Evolutionary conservation across 35 echinoderm and acorn worm species (phyloP), one percentile per base, ranked within the genome.

Genomic region (Eucidaris tribuloides): DNA sequence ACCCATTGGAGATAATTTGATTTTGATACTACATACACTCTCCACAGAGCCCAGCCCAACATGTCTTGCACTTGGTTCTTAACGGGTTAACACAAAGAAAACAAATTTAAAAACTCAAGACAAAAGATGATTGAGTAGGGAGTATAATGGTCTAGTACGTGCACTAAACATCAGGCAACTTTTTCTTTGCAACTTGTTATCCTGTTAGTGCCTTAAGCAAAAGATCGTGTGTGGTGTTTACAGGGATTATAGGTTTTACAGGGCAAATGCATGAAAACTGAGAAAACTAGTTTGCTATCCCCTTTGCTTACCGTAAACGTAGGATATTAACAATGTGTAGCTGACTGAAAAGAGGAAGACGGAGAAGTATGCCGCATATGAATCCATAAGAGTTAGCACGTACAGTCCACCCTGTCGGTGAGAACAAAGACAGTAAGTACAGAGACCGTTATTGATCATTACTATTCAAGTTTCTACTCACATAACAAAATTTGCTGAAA

Each of bases 311-410:
- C 94, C 89, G 46, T 97, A 97, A 7, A 85, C 34, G 30, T 82
- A 89, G 3, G 79, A 74, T 7, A 97, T 89, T 29, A 85, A 85
- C n/a, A 92, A 28, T 7, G 83, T 78, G 43, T 92, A 84, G 4
- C 86, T 55, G n/a, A 46, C 74, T 19, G 94, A 91, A 24, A 97
- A 89, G 42, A 91, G 40, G 32, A 97, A 82, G 3, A 97, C 81
- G 25, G 94, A 97, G 64, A 97, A 97, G 13, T 90, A 91, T 5
- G 94, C 94, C 11, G 94, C 81, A 68, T 97, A 97, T 78, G 83
- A 90, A 57, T 97, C 94, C 80, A 97, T 85, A 18, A 97, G 64
- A 33, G 90, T 92, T 27, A 97, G 81, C 4, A 97, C 42, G 29
- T 97, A 97, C 7, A 97, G 37, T 20, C 94, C 94, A 78, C 86